Evolutionary conservation across 2,888 invertebrate genomes (phyloP).

Genomic region (Arge pagana): DNA sequence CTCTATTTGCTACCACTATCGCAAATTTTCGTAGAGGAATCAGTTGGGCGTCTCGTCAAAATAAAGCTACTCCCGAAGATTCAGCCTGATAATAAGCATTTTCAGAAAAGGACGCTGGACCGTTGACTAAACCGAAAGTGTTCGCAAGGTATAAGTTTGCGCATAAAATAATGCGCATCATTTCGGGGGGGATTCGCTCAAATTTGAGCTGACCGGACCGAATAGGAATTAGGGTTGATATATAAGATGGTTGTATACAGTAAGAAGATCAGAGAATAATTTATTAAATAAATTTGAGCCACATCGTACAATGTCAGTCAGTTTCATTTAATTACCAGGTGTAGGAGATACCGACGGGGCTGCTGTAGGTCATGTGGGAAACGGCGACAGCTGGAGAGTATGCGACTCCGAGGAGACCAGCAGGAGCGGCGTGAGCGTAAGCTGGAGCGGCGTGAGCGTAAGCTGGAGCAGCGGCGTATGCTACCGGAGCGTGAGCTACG

Average conservation of each 20-base stretch:
- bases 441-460: conserved; percentile 32
- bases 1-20: conserved; percentile 1
- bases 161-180: no score
- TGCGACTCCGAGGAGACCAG: conserved; percentile 42
- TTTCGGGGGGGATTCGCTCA: no score
- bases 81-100: conserved; percentile 20
- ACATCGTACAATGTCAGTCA: background rate
- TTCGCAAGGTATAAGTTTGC: no score
- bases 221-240: no score
- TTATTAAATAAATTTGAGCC: background rate
- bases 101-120: conserved; percentile 13
- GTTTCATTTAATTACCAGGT: conserved; percentile 41
- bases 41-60: conserved; percentile 6
- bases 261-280: background rate
- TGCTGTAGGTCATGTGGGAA: conserved; percentile 48
- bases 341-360: conserved; percentile 46
- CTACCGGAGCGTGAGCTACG: conserved; percentile 29
- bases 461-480: conserved; percentile 31
- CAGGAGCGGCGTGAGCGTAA: conserved; percentile 25
- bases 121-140: no score
- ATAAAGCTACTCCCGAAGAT: conserved; percentile 15
- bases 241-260: no score
- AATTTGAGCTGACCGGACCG: no score
- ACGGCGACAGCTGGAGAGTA: conserved; percentile 49
- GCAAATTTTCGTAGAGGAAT: conserved; percentile 5